Evolutionary conservation across 2,888 invertebrate genomes (phyloP), one percentile per base, ranked within the genome.

Genomic region (Cryptus armator): DNA sequence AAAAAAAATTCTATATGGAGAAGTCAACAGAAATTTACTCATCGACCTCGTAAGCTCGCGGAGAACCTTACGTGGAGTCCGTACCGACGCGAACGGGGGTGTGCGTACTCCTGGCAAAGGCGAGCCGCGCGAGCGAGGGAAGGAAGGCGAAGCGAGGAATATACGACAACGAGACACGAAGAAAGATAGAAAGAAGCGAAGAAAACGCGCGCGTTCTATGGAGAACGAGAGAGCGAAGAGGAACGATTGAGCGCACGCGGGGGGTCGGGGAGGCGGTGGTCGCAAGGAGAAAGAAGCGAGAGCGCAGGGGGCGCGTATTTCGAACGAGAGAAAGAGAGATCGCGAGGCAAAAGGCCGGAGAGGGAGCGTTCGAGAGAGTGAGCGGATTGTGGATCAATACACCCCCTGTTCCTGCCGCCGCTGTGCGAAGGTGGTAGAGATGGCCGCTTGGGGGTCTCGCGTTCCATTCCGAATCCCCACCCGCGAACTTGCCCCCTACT

Each of bases 361-460:
- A 51, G 67, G 56, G 76, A 80, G 81, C 44, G 71, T 89, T 88
- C 88, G 90, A 90, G 92, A 90, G 92, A 92, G 91, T 90, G 90
- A 89, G 91, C 91, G 92, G 91, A 91, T 90, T 91, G 92, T 91
- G 93, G 93, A 93, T 93, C 93, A 93, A 93, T 93, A 93, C 91
- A 88, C 91, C 92, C 90, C 88, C 89, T 24, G 87, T 79, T 84
- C 75, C 75, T 76, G 76, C 81, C 77, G 75, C 62, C 72, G 71
- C 77, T 48, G 79, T 78, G 70, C 76, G 62, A 70, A 71, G 76
- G 66, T 84, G 76, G 70, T 76, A 29, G 72, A 62, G 82, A 79
- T 81, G 85, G 82, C 86, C 87, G 85, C 83, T 87, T 81, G 87
- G 89, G 87, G 87, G 88, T 87, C 88, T 88, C 86, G 86, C 86